These are phyloP conservation scores for Drosophila arawakana DNA, from an alignment of 1,140 invertebrate species.

Conservation along the genomic window DNA sequence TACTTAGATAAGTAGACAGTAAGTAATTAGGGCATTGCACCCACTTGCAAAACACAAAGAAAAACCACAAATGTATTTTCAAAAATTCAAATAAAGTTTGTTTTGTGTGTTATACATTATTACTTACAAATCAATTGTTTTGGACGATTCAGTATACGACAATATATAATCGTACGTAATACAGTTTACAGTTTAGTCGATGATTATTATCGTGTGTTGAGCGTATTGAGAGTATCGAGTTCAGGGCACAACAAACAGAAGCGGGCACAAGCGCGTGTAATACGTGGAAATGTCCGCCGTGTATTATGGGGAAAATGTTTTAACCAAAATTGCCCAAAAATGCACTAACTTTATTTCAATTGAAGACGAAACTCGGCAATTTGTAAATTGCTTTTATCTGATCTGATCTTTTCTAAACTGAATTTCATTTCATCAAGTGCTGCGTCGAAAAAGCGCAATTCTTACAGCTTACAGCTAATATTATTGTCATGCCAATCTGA, in stretches of 20 bases:
- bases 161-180: slow-evolving; percentile 2
- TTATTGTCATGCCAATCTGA: slow-evolving; percentile 38
- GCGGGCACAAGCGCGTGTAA: slow-evolving; percentile 76
- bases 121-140: slow-evolving; percentile 73
- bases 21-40: neutral
- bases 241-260: slow-evolving; percentile 72
- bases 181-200: slow-evolving; percentile 26
- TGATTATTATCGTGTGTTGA: slow-evolving; percentile 40
- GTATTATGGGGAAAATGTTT: slow-evolving; percentile 66
- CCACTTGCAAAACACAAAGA: slow-evolving; percentile 38
- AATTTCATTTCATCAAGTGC: slow-evolving; percentile 28
- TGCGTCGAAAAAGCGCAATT: slow-evolving; percentile 81
- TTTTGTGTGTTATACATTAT: slow-evolving; percentile 20
- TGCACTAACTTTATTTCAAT: slow-evolving; percentile 75
- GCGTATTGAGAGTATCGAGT: slow-evolving; percentile 40
- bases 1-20: slow-evolving; percentile 10
- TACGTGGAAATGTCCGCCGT: slow-evolving; percentile 65
- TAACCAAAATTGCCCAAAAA: slow-evolving; percentile 56
- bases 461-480: slow-evolving; percentile 21
- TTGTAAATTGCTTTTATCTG: slow-evolving; percentile 27
- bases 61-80: slow-evolving; percentile 34
- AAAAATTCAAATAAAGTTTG: slow-evolving; percentile 46
- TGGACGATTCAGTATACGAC: slow-evolving; percentile 23
- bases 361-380: slow-evolving; percentile 68
- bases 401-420: slow-evolving; percentile 6